Percentiles rank a stretch among this genome's conserved stretches.
phyloP scores from a whole-genome alignment of 2,797 vertebrate genomes.

The Brachyalestes nurse region DNA sequence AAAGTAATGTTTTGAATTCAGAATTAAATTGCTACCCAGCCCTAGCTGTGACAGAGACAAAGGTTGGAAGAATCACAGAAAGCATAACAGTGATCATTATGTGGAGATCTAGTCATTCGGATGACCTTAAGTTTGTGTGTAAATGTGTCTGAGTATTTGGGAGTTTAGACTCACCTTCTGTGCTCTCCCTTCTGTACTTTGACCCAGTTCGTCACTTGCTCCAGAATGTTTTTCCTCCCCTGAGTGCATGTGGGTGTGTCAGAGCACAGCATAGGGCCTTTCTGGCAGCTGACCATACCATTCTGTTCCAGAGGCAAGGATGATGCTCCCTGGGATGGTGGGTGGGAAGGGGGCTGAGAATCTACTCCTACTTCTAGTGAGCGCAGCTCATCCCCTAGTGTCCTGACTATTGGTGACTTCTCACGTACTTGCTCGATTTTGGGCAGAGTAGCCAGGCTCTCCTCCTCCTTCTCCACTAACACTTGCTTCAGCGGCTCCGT shows the following conservation, averaged over 20 bases:
- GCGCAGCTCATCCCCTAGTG: constrained; percentile 61
- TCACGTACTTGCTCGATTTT: constrained; percentile 22
- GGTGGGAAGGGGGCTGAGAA: constrained; percentile 66
- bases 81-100: too few relatives aligned
- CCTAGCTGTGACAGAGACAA: too few relatives aligned
- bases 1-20: too few relatives aligned
- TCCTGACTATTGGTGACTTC: constrained; percentile 23
- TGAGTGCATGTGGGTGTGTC: constrained; percentile 80
- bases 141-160: neutral
- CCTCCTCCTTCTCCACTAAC: constrained; percentile 52
- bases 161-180: constrained; percentile 67
- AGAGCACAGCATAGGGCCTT: constrained; percentile 73
- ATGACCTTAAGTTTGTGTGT: neutral
- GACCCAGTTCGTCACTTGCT: constrained; percentile 92
- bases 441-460: neutral
- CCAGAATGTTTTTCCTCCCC: constrained; percentile 80
- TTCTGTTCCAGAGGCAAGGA: constrained; percentile 85
- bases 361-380: constrained; percentile 24
- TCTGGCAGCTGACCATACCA: constrained; percentile 82
- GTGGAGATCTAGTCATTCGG: neutral
- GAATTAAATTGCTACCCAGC: too few relatives aligned
- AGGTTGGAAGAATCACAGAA: too few relatives aligned
- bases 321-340: constrained; percentile 67
- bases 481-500: constrained; percentile 62
- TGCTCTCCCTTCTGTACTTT: constrained; percentile 88